A percentile compares a stretch with the other conserved stretches of the same genome.
Conservation (phyloP, 2,888 invertebrate genomes). For the Liodrosophila aerea region DNA sequence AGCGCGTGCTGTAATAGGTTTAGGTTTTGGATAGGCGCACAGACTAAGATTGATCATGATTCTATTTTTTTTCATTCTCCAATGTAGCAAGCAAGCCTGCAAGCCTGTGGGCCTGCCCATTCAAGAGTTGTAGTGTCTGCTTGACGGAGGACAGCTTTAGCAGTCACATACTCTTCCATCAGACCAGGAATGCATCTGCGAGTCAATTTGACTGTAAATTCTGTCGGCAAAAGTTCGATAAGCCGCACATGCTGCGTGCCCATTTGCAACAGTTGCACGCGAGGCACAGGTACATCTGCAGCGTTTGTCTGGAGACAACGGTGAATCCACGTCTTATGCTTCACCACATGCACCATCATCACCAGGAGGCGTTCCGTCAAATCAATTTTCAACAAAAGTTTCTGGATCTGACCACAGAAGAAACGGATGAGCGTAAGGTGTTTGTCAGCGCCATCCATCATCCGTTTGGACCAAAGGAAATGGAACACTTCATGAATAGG, state of each 20-base stretch:
- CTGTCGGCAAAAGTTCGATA: slow-evolving; percentile 57
- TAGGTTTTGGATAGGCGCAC: too few species aligned
- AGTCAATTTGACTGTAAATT: slow-evolving; percentile 53
- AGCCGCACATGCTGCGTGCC: slow-evolving; percentile 81
- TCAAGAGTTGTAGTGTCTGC: slow-evolving; percentile 52
- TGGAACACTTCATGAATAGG: slow-evolving; percentile 39
- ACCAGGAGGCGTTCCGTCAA: slow-evolving; percentile 80
- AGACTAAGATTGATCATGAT: too few species aligned
- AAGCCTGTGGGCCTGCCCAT: slow-evolving; percentile 68
- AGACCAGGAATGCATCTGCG: slow-evolving; percentile 38
- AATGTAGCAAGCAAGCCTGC: too few species aligned
- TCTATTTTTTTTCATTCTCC: too few species aligned
- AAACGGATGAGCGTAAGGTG: slow-evolving; percentile 59
- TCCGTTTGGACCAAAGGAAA: slow-evolving; percentile 69
- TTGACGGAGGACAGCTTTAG: slow-evolving; percentile 63
- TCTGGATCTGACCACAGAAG: slow-evolving; percentile 7
- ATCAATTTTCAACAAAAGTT: slow-evolving; percentile 20
- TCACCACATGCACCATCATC: slow-evolving; percentile 84
- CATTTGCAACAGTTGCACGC: slow-evolving; percentile 86
- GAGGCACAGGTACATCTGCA: slow-evolving; percentile 84
- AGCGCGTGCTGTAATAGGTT: too few species aligned
- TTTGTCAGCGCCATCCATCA: slow-evolving; percentile 46
- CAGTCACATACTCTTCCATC: slow-evolving; percentile 67
- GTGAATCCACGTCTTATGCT: slow-evolving; percentile 68
- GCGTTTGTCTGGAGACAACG: slow-evolving; percentile 83